phyloP scores from a whole-genome alignment of 1,140 invertebrate genomes.

The Diploscapter pachys region DNA sequence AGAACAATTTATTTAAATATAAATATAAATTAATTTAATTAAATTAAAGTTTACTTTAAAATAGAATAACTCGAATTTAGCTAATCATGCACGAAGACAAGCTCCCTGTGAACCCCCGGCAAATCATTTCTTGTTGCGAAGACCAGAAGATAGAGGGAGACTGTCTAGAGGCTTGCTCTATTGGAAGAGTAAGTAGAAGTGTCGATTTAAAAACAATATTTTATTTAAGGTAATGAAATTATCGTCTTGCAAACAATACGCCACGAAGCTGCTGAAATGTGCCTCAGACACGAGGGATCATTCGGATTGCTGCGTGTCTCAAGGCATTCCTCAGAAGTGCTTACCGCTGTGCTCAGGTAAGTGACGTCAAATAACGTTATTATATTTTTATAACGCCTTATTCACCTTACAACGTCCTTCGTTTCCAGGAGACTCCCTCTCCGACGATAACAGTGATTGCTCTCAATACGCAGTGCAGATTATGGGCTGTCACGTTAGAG shows the following conservation, averaged over 20 bases:
- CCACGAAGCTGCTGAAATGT: slow-evolving; percentile 17
- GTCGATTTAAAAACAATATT: background rate
- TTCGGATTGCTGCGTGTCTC: slow-evolving; percentile 22
- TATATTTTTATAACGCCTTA: background rate
- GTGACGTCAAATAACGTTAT: background rate
- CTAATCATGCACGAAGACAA: too few species aligned
- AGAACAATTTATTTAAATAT: too few species aligned
- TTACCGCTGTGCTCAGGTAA: slow-evolving; percentile 30
- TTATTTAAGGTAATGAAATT: background rate
- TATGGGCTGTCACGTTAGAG: slow-evolving; percentile 12
- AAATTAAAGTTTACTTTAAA: too few species aligned
- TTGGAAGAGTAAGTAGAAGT: slow-evolving; percentile 10
- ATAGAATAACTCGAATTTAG: too few species aligned
- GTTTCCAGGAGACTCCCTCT: slow-evolving; percentile 8
- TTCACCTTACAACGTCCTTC: background rate
- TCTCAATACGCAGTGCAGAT: slow-evolving; percentile 18
- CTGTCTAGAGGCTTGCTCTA: slow-evolving; percentile 25
- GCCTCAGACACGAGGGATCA: slow-evolving; percentile 32
- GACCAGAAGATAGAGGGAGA: slow-evolving; percentile 26
- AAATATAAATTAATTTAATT: too few species aligned
- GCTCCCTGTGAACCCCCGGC: too few species aligned
- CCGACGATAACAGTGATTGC: slow-evolving; percentile 12
- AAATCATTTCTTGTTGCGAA: slow-evolving; percentile 19
- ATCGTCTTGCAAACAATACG: slow-evolving; percentile 9
- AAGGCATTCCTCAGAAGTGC: slow-evolving; percentile 21